A percentile compares a stretch with the other conserved stretches of the same genome.
phyloP scores from a whole-genome alignment of 2,113 vertebrate genomes.

The Hystrix brachyura region DNA sequence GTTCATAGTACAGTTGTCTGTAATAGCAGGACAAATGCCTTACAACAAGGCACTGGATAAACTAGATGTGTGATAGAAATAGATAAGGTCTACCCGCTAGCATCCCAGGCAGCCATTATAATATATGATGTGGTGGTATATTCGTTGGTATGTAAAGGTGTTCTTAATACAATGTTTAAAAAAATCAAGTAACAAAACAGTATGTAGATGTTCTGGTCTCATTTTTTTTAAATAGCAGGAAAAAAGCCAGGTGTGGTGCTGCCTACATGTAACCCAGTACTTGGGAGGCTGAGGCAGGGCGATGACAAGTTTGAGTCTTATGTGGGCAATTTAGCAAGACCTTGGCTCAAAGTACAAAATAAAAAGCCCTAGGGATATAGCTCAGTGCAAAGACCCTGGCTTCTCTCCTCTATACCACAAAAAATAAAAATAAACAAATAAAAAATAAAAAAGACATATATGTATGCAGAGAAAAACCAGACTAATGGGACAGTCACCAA shows the following conservation, averaged over 20 bases:
- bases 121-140: neutral
- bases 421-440: neutral
- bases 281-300: neutral
- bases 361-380: neutral
- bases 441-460: too few relatives aligned
- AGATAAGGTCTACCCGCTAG: neutral
- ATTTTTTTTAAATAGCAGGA: conserved; percentile 9
- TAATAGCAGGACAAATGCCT: neutral
- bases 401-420: neutral
- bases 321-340: neutral
- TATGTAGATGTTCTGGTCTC: neutral
- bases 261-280: neutral
- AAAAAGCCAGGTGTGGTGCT: neutral
- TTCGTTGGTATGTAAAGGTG: neutral
- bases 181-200: neutral
- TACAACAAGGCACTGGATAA: neutral
- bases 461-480: neutral
- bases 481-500: neutral
- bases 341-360: neutral
- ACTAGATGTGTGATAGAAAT: neutral
- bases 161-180: neutral
- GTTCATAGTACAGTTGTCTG: neutral
- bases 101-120: neutral
- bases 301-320: neutral
- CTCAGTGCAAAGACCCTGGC: neutral